Conservation (phyloP, 2,888 invertebrate species). For the Mythimna vitellina region DNA sequence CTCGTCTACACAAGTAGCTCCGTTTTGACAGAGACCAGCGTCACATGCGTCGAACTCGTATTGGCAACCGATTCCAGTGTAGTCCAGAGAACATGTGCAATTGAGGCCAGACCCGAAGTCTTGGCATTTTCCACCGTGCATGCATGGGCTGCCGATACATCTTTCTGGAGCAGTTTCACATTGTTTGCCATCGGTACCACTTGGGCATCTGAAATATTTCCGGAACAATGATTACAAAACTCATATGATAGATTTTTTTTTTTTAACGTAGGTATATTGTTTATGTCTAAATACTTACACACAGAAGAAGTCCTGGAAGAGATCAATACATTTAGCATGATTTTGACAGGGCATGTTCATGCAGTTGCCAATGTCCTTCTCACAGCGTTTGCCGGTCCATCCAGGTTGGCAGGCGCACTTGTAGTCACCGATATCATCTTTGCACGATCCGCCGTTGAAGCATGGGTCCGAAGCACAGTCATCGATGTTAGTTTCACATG, state of each 20-base stretch:
- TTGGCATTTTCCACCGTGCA: conserved; percentile 98
- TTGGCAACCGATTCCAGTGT: conserved; percentile 97
- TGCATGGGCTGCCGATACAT: conserved; percentile 97
- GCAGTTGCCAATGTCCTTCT: conserved; percentile 97
- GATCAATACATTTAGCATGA: conserved; percentile 96
- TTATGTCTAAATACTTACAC: conserved; percentile 91
- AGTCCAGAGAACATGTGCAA: conserved; percentile 97
- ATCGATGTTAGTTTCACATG: conserved; percentile 96
- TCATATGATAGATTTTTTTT: not conserved
- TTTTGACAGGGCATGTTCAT: conserved; percentile 97
- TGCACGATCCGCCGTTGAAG: conserved; percentile 96
- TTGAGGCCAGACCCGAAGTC: conserved; percentile 98
- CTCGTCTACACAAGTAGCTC: conserved; percentile 97
- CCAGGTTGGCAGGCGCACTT: conserved; percentile 96
- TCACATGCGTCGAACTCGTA: conserved; percentile 98
- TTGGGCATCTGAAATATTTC: conserved; percentile 93
- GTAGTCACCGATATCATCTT: conserved; percentile 96
- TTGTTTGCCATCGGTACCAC: conserved; percentile 98
- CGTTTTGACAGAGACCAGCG: conserved; percentile 97
- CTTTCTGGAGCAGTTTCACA: conserved; percentile 99
- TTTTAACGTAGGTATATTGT: no score
- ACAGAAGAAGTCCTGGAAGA: conserved; percentile 97
- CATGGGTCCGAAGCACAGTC: conserved; percentile 97
- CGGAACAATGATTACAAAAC: conserved; percentile 41
- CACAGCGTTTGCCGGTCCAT: conserved; percentile 96